Evolutionary conservation across 2,113 vertebrate species (phyloP), one percentile per base, ranked within the genome.

Genomic region (Cranoglanis bouderius): DNA sequence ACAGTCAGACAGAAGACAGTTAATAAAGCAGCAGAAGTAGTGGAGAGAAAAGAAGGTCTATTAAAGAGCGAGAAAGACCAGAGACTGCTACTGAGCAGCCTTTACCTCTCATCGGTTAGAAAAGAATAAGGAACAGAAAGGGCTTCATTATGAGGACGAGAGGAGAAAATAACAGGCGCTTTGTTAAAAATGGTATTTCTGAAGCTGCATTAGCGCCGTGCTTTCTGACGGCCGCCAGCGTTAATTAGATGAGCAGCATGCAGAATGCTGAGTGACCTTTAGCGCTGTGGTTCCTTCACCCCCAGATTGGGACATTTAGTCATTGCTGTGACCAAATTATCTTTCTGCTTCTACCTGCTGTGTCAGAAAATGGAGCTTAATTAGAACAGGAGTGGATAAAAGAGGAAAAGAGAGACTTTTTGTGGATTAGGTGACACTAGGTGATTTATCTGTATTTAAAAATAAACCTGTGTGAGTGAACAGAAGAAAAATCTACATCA

Each of bases 231-330:
- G 91, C 91, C 89, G 89, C 91, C 86, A 53, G 88, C 90, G 87
- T 93, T 95, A 95, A 95, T 95, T 94, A 93, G 93, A 95, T 92
- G 92, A 92, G 90, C 75, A 26, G 86, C 92, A 91, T 87, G 84
- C 92, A 93, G 93, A 94, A 95, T 92, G 91, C 91, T 84, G 91
- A 88, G 67, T 95, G 95, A 96, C 95, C 95, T 96, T 96, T 92
- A 91, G 89, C 91, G 51, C 91, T 85, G 85, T 93, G 93, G 92
- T 91, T 91, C 92, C 93, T 94, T 94, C 93, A 93, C 92, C 93
- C 93, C 91, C 93, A 95, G 93, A 95, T 94, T 92, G 94, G 94
- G 94, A 94, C 93, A 95, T 95, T 96, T 94, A 95, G 94, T 94
- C 88, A 93, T 94, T 90, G 87, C 93, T 92, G 94, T 91, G 93